Evolutionary conservation across 2,797 vertebrate genomes (phyloP).

Genomic region (Phylloscopus collybita): DNA sequence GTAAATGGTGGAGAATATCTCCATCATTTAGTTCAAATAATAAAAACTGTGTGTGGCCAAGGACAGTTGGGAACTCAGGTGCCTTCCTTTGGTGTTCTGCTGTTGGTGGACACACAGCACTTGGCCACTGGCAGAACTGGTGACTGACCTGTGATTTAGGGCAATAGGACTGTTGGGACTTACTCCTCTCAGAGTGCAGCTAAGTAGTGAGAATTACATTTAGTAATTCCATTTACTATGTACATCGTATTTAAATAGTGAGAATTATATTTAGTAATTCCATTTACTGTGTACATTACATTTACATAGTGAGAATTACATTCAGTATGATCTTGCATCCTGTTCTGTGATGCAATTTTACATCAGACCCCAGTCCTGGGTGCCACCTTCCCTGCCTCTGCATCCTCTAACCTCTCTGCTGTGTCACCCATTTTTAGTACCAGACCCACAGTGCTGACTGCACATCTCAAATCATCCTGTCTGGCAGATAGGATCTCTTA

Average conservation of each 20-base stretch:
- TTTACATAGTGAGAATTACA: neutral
- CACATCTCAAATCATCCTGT: neutral
- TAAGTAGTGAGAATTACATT: neutral
- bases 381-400: neutral
- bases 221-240: neutral
- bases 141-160: neutral
- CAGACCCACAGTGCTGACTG: neutral
- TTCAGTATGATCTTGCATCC: neutral
- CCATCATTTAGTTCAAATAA: neutral
- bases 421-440: neutral
- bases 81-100: neutral
- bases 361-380: neutral
- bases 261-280: neutral
- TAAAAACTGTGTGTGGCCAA: neutral
- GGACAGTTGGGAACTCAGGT: neutral
- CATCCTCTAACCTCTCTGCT: neutral
- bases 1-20: neutral
- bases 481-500: neutral
- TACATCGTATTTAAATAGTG: no score
- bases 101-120: neutral
- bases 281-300: fast-evolving
- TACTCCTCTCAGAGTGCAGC: neutral
- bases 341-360: neutral
- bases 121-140: neutral
- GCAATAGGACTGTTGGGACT: neutral